Evolutionary conservation across 1,140 invertebrate genomes (phyloP), one percentile per base, ranked within the genome.

Genomic region (Zaprionus davidi): DNA sequence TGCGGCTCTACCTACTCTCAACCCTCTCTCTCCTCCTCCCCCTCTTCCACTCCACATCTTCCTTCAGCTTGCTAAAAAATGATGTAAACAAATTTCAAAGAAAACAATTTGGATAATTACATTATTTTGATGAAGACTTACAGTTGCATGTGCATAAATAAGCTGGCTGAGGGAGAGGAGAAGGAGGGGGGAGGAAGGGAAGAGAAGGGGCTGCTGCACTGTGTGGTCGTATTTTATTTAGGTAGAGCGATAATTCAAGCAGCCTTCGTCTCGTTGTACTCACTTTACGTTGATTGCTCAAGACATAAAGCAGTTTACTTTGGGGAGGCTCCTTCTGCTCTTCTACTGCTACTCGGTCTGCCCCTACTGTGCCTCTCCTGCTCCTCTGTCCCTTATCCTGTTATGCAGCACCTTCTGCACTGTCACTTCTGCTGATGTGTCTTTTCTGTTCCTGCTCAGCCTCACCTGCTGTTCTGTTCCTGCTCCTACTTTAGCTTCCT

Each of bases 31-130:
- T 6, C 7, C 66, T 63, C 15, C 28, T 20, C 44, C 55, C 36
- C 34, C 41, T 44, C 51, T 51, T 13, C 17, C 56, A n/a, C 12
- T 9, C 2, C 15, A 15, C 9, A 44, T 24, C 11, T 3, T 11
- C 0, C 5, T 12, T 11, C 1, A 22, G 57, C 60, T 51, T 70
- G 38, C 63, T 36, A 81, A 65, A 46, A 69, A 88, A 90, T 84
- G 85, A 88, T 88, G 85, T 90, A 88, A 88, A 81, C 85, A 88
- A 84, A 88, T 88, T 88, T 90, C 85, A 90, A 90, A 81, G 85
- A 90, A 90, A 90, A 90, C 85, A 88, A 88, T 88, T 90, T 88
- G 78, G 81, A 90, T 88, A 88, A 88, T 88, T 90, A 85, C 86
- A 88, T 88, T 90, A 88, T 88, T 88, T 88, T 84, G 85, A 84